These are phyloP conservation scores for Alitta virens DNA, from an alignment of 2,888 invertebrate genomes.

Conservation along the genomic window DNA sequence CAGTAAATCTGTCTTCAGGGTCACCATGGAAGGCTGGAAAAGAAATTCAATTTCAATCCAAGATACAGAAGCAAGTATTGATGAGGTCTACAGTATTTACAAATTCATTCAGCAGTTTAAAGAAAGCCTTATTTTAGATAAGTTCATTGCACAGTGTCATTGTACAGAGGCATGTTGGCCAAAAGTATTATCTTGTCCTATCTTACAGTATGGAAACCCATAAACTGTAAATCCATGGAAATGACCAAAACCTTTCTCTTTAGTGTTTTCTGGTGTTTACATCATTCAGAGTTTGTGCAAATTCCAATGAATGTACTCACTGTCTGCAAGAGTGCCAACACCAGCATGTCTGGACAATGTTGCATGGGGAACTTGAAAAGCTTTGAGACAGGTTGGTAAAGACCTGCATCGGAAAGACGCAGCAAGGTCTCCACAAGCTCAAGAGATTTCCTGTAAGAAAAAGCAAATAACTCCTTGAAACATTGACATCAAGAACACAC, in stretches of 20 bases:
- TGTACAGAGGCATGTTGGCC: no score
- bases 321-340: constrained; percentile 84
- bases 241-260: no score
- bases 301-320: no score
- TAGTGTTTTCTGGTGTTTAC: no score
- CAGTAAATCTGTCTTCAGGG: constrained; percentile 77
- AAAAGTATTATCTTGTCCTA: no score
- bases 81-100: background rate
- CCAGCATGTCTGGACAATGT: constrained; percentile 90
- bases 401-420: constrained; percentile 82
- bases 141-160: no score
- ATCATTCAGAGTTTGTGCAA: no score
- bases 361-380: constrained; percentile 87
- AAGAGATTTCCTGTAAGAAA: constrained; percentile 68
- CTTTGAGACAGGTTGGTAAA: constrained; percentile 79
- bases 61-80: background rate
- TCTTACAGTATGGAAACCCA: no score
- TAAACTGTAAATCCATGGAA: no score
- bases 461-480: background rate
- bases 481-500: no score
- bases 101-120: background rate
- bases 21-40: constrained; percentile 12
- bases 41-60: background rate
- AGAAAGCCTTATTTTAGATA: no score
- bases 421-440: constrained; percentile 87